A percentile compares a stretch with the other conserved stretches of the same genome.
These are phyloP conservation scores for Drosophila nebulosa DNA, from an alignment of 1,140 invertebrate species.

Conservation along the genomic window DNA sequence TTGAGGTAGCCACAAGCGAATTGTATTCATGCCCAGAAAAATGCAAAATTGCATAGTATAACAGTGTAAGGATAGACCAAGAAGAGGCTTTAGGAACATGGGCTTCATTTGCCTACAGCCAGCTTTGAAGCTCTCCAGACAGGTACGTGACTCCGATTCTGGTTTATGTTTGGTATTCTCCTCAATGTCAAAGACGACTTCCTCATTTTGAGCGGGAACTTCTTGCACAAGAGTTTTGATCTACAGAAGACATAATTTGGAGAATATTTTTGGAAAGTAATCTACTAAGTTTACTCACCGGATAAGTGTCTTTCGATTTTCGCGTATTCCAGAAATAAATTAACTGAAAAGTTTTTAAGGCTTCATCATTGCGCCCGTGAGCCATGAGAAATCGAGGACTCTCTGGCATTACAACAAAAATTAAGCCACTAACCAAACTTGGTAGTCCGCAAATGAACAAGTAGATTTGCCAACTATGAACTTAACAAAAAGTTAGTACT, in stretches of 20 bases:
- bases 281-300: conserved; percentile 81
- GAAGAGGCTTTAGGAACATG: conserved; percentile 67
- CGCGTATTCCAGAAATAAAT: conserved; percentile 83
- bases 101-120: conserved; percentile 69
- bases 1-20: conserved; percentile 75
- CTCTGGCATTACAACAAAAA: conserved; percentile 87
- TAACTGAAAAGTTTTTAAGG: conserved; percentile 73
- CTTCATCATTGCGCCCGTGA: conserved; percentile 86
- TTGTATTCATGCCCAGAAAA: conserved; percentile 75
- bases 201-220: conserved; percentile 43
- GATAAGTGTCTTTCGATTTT: conserved; percentile 84
- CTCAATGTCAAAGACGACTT: conserved; percentile 70
- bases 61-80: conserved; percentile 57
- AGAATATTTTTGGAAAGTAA: neutral
- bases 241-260: conserved; percentile 8
- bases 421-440: conserved; percentile 84
- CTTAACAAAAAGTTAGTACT: conserved; percentile 11
- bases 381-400: conserved; percentile 92
- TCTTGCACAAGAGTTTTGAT: conserved; percentile 61
- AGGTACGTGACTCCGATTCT: conserved; percentile 12
- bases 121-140: conserved; percentile 45
- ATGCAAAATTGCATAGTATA: conserved; percentile 77
- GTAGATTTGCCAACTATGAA: conserved; percentile 89
- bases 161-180: conserved; percentile 23
- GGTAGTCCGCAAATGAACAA: conserved; percentile 85